Evolutionary conservation across 2,888 invertebrate genomes (phyloP).

Genomic region (Polydrusus tereticollis): DNA sequence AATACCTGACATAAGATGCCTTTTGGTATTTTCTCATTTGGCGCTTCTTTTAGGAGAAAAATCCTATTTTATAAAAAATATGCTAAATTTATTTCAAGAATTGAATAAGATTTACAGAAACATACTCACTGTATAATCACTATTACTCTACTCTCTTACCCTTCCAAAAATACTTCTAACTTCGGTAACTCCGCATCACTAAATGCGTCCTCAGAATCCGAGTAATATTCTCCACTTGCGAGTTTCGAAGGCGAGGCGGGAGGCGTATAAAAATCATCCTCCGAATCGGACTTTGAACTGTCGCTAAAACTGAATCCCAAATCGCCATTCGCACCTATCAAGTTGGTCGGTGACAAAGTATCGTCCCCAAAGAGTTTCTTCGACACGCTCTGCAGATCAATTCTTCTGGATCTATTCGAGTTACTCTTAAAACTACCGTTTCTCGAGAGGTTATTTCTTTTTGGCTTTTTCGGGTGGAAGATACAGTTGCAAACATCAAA

Average conservation of each 20-base stretch:
- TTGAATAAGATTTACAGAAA: too few species aligned
- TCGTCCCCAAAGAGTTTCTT: conserved; percentile 69
- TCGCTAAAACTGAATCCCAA: conserved; percentile 32
- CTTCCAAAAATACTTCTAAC: conserved; percentile 75
- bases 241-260: conserved; percentile 67
- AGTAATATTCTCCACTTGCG: conserved; percentile 59
- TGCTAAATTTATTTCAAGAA: too few species aligned
- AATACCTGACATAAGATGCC: too few species aligned
- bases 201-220: conserved; percentile 64
- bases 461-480: conserved; percentile 71
- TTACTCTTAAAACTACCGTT: conserved; percentile 63
- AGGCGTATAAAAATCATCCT: conserved; percentile 76
- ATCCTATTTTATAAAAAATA: too few species aligned
- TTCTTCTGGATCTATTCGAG: conserved; percentile 55
- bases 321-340: conserved; percentile 34
- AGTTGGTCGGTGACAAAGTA: background rate
- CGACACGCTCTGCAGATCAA: conserved; percentile 58
- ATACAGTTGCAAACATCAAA: conserved; percentile 74
- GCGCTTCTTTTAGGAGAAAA: too few species aligned
- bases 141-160: conserved; percentile 69
- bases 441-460: conserved; percentile 71
- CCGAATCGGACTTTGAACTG: conserved; percentile 60
- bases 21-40: too few species aligned
- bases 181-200: conserved; percentile 58
- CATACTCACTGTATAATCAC: too few species aligned